Base-by-base conservation (phyloP, 1,140 invertebrate genomes). In the Microplitis demolitor region DNA sequence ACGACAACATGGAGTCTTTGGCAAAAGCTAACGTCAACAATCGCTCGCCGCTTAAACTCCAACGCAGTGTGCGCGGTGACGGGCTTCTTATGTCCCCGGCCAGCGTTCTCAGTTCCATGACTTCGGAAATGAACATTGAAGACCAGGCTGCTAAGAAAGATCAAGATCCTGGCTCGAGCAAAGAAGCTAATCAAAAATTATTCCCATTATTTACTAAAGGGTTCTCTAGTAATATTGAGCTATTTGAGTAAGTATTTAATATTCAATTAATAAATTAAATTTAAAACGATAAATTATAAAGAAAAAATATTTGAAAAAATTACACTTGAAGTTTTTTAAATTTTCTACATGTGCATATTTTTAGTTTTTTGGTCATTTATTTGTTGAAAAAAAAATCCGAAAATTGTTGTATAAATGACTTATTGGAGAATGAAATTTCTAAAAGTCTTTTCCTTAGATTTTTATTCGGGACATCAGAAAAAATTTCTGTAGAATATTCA, bases 61-160 rank as follows among this genome's bases (percentile, higher is more conserved):
- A 45, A 9, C 51, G 50, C 75, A 76, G 9, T 76, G 74, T 9
- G 45, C 8, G 60, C 72, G 16, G 56, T 68, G 50, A 24, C 63
- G 31, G 66, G 53, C 6, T 37, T n/a, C 70, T 83, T 34, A 80
- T 89, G 77, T 89, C 88, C 3, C 88, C 88, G 6, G 87, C 85
- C 4, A 88, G 85, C 54, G 87, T 89, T 73, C 83, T 90, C 56
- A 89, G 86, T 71, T 85, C 85, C 66, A 88, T 89, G 84, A 86
- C 88, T 1, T 89, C 87, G 1, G 82, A 80, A 4, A 85, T 89
- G 82, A 85, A 87, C 45, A 85, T 88, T 37, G 78, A 82, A 61
- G 82, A 85, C 66, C 54, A 67, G 35, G 13, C n/a, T 33, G 34
- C 3, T 13, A 14, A 35, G 13, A 70, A 66, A 73, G 13, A 34